Evolutionary conservation across 1,140 invertebrate species (phyloP), one percentile per base, ranked within the genome.

Genomic region (Caenorhabditis remanei): DNA sequence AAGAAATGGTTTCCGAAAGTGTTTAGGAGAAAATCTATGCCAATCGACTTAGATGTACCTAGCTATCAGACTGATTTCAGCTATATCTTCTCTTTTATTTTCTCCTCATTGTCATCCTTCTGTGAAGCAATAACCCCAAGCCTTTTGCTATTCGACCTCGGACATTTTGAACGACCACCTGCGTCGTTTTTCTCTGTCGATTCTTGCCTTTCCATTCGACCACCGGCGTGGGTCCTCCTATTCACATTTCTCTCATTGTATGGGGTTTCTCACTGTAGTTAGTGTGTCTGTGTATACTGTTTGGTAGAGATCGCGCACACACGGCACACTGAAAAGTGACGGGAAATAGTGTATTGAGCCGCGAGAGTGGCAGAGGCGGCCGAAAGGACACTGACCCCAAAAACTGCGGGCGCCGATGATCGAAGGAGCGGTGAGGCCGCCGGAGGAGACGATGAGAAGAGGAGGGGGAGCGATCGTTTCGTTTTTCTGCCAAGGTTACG

Each of bases 361-460:
- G 7, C 11, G 14, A 79, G 71, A 79, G 16, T 14, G 11, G 3
- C 19, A 40, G 21, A 11, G 50, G 50, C 50, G 9, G 11, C 21
- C 40, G 19, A 48, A 71, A 32, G 67, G 67, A 48, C 41, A 79
- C 71, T 79, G 71, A 79, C 71, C 71, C 71, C 71, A 79, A 79
- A 79, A 50, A 79, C 71, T 71, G 65, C 40, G 41, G 40, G 71
- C 71, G 71, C 41, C 7, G 19, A 16, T 14, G 32, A 32, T 32
- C 32, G 32, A 32, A 32, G 32, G 32, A 32, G 32, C n/a, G 21
- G 50, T 14, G 56, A 14, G 19, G n/a, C n/a, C 56, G 56, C 16
- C 56, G 56, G 14, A 3, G 56, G 16, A 8, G 56, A 32, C 21
- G 24, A 21, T 11, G 61, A 24, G 61, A 32, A 8, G n/a, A 21